phyloP scores from a whole-genome alignment of 2,113 vertebrate genomes.

The Maccullochella peelii region DNA sequence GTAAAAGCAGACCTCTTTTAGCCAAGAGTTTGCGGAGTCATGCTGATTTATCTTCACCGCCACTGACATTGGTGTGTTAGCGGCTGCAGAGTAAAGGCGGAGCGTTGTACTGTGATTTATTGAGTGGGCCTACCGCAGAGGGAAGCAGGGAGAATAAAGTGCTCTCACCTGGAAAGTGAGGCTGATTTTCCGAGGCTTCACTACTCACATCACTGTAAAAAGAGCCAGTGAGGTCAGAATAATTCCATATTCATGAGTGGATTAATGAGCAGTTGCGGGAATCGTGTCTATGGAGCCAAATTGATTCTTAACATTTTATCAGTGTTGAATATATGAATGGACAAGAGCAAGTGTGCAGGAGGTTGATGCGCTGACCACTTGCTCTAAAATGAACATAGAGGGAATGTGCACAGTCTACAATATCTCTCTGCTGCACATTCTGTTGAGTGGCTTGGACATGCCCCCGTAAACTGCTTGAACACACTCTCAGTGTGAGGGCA shows the following conservation, averaged over 20 bases:
- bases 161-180: conserved; percentile 77
- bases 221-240: conserved; percentile 73
- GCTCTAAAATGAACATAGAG: conserved; percentile 53
- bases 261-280: conserved; percentile 77
- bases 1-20: conserved; percentile 19
- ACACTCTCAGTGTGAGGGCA: conserved; percentile 3
- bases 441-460: conserved; percentile 18
- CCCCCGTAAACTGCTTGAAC: conserved; percentile 45
- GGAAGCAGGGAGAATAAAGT: conserved; percentile 72
- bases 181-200: conserved; percentile 64
- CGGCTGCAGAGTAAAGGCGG: conserved; percentile 58
- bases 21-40: conserved; percentile 68
- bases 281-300: conserved; percentile 72
- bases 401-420: conserved; percentile 9
- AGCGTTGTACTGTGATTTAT: conserved; percentile 75
- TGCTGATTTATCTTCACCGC: conserved; percentile 62
- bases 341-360: conserved; percentile 50
- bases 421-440: conserved; percentile 24
- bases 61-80: conserved; percentile 60
- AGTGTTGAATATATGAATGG: conserved; percentile 80
- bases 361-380: conserved; percentile 31
- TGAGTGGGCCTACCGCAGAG: conserved; percentile 71
- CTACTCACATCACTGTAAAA: conserved; percentile 76
- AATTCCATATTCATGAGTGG: conserved; percentile 79
- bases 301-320: conserved; percentile 81